phyloP scores from a whole-genome alignment of 2,113 vertebrate species.

The Thryonomys swinderianus region DNA sequence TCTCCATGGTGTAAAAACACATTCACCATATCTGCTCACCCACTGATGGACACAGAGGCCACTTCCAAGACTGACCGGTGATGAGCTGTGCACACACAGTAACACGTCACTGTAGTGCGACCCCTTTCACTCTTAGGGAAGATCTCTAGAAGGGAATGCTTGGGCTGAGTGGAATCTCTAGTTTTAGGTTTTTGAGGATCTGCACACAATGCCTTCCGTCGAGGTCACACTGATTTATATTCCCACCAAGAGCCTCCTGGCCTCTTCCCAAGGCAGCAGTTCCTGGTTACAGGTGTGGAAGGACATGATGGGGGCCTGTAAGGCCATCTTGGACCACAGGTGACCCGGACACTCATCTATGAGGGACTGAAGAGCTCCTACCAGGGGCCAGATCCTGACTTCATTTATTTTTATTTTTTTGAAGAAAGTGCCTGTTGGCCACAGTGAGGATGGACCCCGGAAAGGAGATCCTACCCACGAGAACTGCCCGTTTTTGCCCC shows the following conservation, averaged over 20 bases:
- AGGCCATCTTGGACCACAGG: too few species aligned
- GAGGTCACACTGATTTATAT: not conserved
- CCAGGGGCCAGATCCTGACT: not conserved
- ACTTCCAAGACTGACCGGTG: not conserved
- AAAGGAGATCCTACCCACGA: fast-evolving
- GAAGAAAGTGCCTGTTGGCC: not conserved
- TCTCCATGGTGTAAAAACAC: not conserved
- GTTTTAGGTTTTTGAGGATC: not conserved
- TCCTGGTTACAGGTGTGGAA: not conserved
- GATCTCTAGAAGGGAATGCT: not conserved
- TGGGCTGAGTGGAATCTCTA: not conserved
- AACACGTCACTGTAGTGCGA: not conserved
- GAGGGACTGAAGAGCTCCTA: not conserved
- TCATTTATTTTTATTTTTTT: not conserved
- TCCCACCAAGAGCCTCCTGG: not conserved
- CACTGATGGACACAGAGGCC: not conserved
- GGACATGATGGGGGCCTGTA: not conserved
- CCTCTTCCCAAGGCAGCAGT: not conserved
- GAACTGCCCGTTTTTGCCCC: not conserved
- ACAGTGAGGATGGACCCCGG: not conserved
- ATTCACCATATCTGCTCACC: not conserved
- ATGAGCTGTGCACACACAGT: not conserved
- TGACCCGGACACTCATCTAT: not conserved
- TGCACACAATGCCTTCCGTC: not conserved
- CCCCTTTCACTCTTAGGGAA: not conserved